Evolutionary conservation across 2,113 vertebrate genomes (phyloP), one percentile per base, ranked within the genome.

Genomic region (Hyperopisus bebe): DNA sequence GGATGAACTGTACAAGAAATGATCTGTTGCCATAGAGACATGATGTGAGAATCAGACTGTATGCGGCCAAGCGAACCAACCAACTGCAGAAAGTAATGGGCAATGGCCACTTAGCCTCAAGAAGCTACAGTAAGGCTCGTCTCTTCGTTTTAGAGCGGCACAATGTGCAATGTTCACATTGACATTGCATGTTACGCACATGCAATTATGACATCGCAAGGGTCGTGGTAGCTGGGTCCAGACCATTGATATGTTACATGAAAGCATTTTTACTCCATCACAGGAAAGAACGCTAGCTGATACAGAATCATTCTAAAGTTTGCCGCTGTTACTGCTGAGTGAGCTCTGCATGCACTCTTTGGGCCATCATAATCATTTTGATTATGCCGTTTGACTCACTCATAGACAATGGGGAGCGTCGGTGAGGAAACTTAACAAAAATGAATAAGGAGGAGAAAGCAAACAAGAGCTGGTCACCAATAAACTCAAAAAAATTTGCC

Each of bases 21-120:
- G 93, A 95, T 95, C 91, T 83, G 97, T 98, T 98, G 95, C 96
- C 95, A 97, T 97, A 97, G 94, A 92, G 35, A 98, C 95, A 77
- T 90, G 92, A 93, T 95, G 89, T 94, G 94, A 93, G 94, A 96
- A 95, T 95, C 94, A 92, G 94, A 93, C 35, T 58, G 74, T 91
- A 90, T 90, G 70, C n/a, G 92, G 95, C 95, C 96, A 96, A 93
- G 93, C 96, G 95, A 96, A 93, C 92, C 66, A 94, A 92, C 88
- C 91, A 92, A 93, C 88, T 93, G 93, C 93, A 94, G 92, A 91
- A 91, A 92, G 94, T 94, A 93, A 93, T 89, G 91, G 93, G 94
- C 92, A 91, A 93, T 94, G 93, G 94, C 94, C 94, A 93, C 96
- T 95, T 96, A 96, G 95, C 94, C 94, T 95, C 93, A 93, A 93